A percentile compares a stretch with the other conserved stretches of the same genome.
Conservation (phyloP, 2,113 vertebrate species). For the Barbus barbus region DNA sequence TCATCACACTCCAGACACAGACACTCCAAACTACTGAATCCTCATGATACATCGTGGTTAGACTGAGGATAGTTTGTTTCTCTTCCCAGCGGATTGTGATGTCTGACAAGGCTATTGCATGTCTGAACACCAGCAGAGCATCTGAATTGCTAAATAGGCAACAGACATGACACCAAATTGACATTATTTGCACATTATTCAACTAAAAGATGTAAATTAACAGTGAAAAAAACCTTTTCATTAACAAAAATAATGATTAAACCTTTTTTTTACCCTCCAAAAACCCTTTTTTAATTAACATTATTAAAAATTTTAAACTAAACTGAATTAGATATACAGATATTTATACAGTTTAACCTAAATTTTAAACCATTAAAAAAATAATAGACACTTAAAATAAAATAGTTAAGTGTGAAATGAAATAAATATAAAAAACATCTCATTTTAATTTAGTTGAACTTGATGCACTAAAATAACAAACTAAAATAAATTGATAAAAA, state of each 20-base stretch:
- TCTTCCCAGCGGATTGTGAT: neutral
- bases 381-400: neutral
- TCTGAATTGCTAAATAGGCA: neutral
- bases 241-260: neutral
- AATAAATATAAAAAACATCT: neutral
- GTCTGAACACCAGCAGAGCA: conserved; percentile 12
- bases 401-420: neutral
- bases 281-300: too few relatives aligned
- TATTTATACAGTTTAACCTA: neutral
- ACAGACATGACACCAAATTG: neutral
- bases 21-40: conserved; percentile 58
- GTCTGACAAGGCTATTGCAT: conserved; percentile 9
- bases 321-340: neutral
- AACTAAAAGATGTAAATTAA: neutral
- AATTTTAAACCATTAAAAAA: too few relatives aligned
- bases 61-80: conserved; percentile 10
- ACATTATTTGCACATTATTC: neutral
- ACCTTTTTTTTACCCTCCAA: neutral
- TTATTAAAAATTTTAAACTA: neutral
- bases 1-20: conserved; percentile 58
- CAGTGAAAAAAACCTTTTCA: neutral
- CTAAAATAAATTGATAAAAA: neutral
- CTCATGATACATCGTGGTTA: conserved; percentile 56
- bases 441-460: neutral
- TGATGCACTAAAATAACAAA: neutral